Conservation (phyloP, 2,113 vertebrate genomes). For the Marmota flaviventris region DNA sequence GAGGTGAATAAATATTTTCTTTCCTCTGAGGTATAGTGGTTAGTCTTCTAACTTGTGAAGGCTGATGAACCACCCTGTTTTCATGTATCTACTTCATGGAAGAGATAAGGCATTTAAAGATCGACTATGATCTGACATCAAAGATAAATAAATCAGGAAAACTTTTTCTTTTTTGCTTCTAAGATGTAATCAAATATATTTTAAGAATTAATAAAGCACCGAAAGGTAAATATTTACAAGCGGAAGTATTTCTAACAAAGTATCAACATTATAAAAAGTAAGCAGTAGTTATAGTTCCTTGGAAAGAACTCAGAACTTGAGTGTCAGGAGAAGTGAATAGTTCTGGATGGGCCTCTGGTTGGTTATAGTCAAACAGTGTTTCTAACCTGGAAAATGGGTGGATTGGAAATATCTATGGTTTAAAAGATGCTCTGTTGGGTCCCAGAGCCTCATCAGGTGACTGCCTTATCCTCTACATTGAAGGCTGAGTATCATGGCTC, state of each 20-base stretch:
- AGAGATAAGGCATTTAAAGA: slow-evolving; percentile 37
- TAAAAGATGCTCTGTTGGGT: neutral
- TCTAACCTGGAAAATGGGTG: neutral
- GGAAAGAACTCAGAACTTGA: neutral
- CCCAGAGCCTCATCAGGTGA: neutral
- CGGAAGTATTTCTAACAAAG: slow-evolving; percentile 51
- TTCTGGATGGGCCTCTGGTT: neutral
- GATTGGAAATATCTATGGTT: neutral
- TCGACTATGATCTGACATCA: slow-evolving; percentile 14
- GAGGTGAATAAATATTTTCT: slow-evolving; percentile 29
- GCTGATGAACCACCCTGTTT: neutral
- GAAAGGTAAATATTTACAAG: slow-evolving; percentile 55
- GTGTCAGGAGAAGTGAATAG: neutral
- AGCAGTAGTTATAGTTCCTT: neutral
- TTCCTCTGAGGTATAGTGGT: neutral
- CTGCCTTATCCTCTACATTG: neutral
- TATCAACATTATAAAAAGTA: neutral
- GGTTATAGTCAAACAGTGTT: neutral
- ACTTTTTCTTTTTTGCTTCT: neutral
- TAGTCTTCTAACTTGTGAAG: neutral
- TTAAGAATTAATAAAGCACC: slow-evolving; percentile 57
- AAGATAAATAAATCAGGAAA: slow-evolving; percentile 33
- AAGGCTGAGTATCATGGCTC: neutral
- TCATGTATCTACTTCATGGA: slow-evolving; percentile 13
- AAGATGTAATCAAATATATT: slow-evolving; percentile 36